Base-by-base conservation (phyloP, 1,140 invertebrate species). In the Pseudachorutes palmiensis region DNA sequence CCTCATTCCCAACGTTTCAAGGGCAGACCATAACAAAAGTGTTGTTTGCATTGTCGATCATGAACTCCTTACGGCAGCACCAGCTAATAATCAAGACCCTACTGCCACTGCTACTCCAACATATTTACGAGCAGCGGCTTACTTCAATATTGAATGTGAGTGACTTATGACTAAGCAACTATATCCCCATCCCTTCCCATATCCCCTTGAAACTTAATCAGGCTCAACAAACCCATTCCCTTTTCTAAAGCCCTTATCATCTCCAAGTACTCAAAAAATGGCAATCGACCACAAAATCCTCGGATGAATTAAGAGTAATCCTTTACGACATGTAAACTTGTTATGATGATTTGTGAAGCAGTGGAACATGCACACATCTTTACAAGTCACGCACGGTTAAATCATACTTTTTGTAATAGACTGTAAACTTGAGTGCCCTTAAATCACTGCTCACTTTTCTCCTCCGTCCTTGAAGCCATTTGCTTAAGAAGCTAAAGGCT, bases 121-220 rank as follows among this genome's bases (percentile, higher is more conserved):
- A 1, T 68, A 65, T 59, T 59, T 71, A 41, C 36, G 70, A 59
- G 86, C 87, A 62, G 87, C 86, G 22, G 84, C 88, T 1, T 81
- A 88, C 1, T 81, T 90, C 22, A 87, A 90, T 78, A 87, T 90
- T 48, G 86, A 89, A 82, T 90, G 88, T 90, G 80, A 89, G 87
- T 87, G 16, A 24, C 16, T 51, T 22, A 70, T 12, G 14, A 36
- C 16, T 62, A 26, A 9, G 28, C 28, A 12, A 5, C 24, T 19
- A 31, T 3, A 30, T 26, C 29, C 28, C 28, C 29, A 14, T 16
- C 32, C 32, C 59, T 29, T 3, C 5, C 24, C 24, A 16, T 22
- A 16, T 22, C 12, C 51, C 24, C 24, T 22, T 55, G 5, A 55
- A 55, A 55, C 24, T 22, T 55, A 55, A 55, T 55, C 51, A 55